Conservation (phyloP, 2,797 vertebrate genomes). For the Valencia hispanica region DNA sequence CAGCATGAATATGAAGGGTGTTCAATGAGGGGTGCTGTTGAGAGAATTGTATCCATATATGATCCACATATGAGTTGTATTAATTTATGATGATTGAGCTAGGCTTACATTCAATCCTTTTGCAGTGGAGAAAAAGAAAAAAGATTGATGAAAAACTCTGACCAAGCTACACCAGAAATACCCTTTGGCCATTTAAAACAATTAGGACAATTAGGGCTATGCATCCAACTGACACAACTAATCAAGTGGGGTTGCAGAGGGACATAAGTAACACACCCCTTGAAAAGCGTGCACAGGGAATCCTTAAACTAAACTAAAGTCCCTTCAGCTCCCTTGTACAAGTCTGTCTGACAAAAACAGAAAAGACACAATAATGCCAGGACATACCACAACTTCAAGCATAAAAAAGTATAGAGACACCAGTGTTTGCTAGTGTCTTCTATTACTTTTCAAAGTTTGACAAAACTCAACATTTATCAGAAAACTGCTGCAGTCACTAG, state of each 20-base stretch:
- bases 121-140: background rate
- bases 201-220: background rate
- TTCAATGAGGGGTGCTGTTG: too few species aligned
- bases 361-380: background rate
- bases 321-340: background rate
- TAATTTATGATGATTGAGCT: background rate
- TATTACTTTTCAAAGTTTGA: background rate
- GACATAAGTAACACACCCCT: background rate
- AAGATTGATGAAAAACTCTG: conserved; percentile 6
- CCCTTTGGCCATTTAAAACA: background rate
- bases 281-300: background rate
- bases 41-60: too few species aligned
- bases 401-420: background rate
- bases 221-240: conserved; percentile 1
- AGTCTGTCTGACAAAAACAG: background rate
- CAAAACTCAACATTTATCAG: background rate
- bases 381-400: background rate
- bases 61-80: too few species aligned
- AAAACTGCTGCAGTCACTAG: background rate
- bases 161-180: background rate
- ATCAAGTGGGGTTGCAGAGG: background rate
- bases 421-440: background rate
- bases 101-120: background rate
- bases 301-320: background rate
- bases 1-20: too few species aligned